Percentiles rank a stretch among this genome's conserved stretches.
phyloP scores from a whole-genome alignment of 2,888 invertebrate genomes.

The Aspidiotus destructor region DNA sequence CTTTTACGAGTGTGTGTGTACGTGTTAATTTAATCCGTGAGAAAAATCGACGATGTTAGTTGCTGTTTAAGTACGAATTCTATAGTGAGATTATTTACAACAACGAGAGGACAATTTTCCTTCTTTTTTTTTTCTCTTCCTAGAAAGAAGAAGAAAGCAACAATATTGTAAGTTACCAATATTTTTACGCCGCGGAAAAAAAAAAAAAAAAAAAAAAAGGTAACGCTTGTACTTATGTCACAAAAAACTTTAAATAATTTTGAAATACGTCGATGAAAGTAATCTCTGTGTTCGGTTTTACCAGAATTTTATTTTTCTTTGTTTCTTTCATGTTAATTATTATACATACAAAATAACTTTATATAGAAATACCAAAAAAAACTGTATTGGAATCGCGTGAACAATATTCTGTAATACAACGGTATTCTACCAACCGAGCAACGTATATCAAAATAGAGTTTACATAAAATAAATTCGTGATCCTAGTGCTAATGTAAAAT shows the following conservation, averaged over 20 bases:
- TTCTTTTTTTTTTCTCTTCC: too few relatives aligned
- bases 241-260: not conserved
- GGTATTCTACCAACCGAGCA: constrained; percentile 5
- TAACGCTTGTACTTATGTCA: not conserved
- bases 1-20: not conserved
- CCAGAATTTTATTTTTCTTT: not conserved
- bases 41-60: not conserved
- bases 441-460: constrained; percentile 13
- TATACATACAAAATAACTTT: too few relatives aligned
- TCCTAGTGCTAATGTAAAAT: constrained; percentile 19
- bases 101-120: not conserved
- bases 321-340: too few relatives aligned
- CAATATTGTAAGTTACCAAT: not conserved
- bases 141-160: not conserved
- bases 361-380: too few relatives aligned
- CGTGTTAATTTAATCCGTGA: not conserved
- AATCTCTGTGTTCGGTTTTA: not conserved
- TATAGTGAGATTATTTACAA: too few relatives aligned
- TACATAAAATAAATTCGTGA: constrained; percentile 11
- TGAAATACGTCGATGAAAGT: not conserved
- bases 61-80: not conserved
- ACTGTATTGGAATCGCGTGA: too few relatives aligned
- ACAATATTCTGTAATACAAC: too few relatives aligned
- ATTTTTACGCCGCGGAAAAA: not conserved
- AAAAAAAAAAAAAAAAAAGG: too few relatives aligned